Evolutionary conservation across 2,888 invertebrate genomes (phyloP).

Genomic region (Eueremaeus valkanovi): DNA sequence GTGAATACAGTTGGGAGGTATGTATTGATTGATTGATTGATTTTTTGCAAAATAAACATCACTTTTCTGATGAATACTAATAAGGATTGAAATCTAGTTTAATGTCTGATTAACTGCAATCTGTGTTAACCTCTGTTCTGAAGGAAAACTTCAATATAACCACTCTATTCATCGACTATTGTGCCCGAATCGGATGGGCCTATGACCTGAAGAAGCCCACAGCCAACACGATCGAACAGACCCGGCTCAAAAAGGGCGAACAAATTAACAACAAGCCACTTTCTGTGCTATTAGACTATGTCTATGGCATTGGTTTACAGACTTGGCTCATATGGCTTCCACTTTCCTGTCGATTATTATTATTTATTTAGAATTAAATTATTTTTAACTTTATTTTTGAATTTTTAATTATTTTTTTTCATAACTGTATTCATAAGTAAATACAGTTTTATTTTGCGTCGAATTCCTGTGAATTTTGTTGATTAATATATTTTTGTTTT

Average conservation of each 20-base stretch:
- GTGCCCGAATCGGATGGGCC: slow-evolving; percentile 51
- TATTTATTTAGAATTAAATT: background rate
- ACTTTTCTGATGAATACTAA: too few relatives aligned
- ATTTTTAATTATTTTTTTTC: too few relatives aligned
- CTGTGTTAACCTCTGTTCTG: background rate
- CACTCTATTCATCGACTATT: slow-evolving; percentile 53
- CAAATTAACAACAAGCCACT: background rate
- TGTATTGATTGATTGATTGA: background rate
- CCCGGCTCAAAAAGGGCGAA: background rate
- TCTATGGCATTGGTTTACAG: background rate
- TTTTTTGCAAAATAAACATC: background rate
- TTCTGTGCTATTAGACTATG: background rate
- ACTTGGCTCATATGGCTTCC: slow-evolving; percentile 23
- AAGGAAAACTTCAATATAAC: slow-evolving; percentile 51
- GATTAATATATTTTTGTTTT: too few relatives aligned
- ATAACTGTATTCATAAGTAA: too few relatives aligned
- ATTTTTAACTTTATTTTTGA: too few relatives aligned
- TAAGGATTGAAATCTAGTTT: too few relatives aligned
- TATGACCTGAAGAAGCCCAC: slow-evolving; percentile 32
- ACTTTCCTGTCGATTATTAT: background rate
- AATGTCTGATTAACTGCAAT: background rate
- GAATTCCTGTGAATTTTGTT: too few relatives aligned
- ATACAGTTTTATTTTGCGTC: too few relatives aligned
- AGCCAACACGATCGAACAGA: background rate
- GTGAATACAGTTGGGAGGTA: slow-evolving; percentile 51